Evolutionary conservation across 2,113 vertebrate species (phyloP).

Genomic region (Suricata suricatta): DNA sequence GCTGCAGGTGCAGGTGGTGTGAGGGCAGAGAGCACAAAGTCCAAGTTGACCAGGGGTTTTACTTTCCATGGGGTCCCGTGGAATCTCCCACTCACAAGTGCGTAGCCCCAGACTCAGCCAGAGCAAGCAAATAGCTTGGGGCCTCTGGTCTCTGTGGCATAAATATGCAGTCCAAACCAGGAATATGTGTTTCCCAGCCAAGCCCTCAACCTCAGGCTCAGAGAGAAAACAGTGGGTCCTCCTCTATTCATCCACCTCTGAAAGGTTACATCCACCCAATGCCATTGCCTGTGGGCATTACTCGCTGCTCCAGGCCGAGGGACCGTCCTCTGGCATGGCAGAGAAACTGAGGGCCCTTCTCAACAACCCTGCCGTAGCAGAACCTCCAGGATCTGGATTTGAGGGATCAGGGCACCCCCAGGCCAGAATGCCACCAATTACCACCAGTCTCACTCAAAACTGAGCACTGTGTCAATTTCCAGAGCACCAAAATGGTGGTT

Average conservation of each 20-base stretch:
- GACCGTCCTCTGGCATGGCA: neutral
- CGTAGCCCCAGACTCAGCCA: neutral
- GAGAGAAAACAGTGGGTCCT: neutral
- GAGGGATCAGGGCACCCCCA: neutral
- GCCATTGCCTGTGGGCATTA: neutral
- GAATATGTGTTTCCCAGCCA: neutral
- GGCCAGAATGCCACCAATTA: too few species aligned
- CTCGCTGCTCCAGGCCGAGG: neutral
- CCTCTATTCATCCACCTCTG: neutral
- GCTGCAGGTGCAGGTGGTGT: neutral
- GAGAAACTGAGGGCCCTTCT: neutral
- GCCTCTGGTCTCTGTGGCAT: neutral
- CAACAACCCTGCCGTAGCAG: neutral
- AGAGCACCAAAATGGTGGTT: neutral
- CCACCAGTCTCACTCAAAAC: neutral
- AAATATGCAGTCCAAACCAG: neutral
- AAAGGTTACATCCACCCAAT: neutral
- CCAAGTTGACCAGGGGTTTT: neutral
- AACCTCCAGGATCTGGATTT: neutral
- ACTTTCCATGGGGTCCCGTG: neutral
- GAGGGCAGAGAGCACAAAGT: too few species aligned
- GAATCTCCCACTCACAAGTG: accelerated
- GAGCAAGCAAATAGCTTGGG: too few species aligned
- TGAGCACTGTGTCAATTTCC: neutral
- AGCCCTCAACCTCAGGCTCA: neutral